Base-by-base conservation (phyloP, 2,888 invertebrate genomes). In the Ophion obscuratus region DNA sequence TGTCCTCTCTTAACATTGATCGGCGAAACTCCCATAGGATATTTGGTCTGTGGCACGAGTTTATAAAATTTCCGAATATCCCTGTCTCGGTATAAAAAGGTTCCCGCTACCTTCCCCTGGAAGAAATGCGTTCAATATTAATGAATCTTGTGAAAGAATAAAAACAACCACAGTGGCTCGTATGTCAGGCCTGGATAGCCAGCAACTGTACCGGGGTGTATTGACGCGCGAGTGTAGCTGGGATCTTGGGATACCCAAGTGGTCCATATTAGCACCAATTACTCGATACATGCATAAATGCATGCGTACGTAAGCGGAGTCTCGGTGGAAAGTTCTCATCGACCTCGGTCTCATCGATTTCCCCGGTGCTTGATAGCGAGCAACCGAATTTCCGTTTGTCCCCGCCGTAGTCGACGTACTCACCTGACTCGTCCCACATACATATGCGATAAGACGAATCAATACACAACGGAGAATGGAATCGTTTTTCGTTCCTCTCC, bases 271-370 rank as follows among this genome's bases (percentile, higher is more conserved):
- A 14, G 40, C 76, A 67, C 9, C 57, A 20, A 57, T 47, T 31
- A 53, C 66, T 53, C 14, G 64, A 31, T 57, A 47, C 36, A n/a
- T 66, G n/a, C 36, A 47, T 14, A 47, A 14, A 24, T 68, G 59
- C 59, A 59, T 31, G n/a, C 53, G 57, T 14, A 20, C 20, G 57
- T 67, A 67, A 74, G 36, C 67, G 67, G 14, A 73, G 9, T 24
- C 31, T 57, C 66, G 74, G 67, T 61, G 64, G 59, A 77, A 84
- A 81, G 44, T 81, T 78, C 80, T 84, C 68, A 84, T 81, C 76
- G 53, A 40, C 61, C 76, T 20, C 75, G 68, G 59, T 59, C 53
- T 11, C 31, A 59, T 73, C 73, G 64, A 20, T 44, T 77, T 74
- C 67, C 24, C 31, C 27, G 53, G 40, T 53, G 20, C 44, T 66